A percentile compares a stretch with the other conserved stretches of the same genome.
phyloP scores from a whole-genome alignment of 2,797 vertebrate species.

The Brachyalestes nurse region DNA sequence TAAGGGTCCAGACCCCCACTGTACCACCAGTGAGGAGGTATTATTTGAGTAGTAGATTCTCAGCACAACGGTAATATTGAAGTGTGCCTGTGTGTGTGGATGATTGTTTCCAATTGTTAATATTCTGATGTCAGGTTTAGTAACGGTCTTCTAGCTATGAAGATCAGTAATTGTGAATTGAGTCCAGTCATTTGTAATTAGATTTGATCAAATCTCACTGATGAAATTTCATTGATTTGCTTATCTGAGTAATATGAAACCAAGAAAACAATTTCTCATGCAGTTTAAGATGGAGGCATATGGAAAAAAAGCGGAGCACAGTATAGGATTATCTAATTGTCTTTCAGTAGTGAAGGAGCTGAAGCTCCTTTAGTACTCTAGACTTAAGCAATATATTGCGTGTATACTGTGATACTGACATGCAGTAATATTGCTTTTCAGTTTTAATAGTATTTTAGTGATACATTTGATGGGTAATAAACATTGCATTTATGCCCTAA shows the following conservation, averaged over 20 bases:
- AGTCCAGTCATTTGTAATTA: neutral
- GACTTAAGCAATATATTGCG: too few relatives aligned
- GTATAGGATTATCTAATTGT: neutral
- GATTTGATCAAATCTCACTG: conserved; percentile 11
- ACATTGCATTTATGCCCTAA: too few relatives aligned
- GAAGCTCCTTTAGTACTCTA: neutral
- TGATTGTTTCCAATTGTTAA: neutral
- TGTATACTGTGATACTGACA: neutral
- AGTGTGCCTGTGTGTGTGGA: too few relatives aligned
- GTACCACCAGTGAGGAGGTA: neutral
- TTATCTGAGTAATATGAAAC: neutral
- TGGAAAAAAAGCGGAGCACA: neutral
- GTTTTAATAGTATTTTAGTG: too few relatives aligned
- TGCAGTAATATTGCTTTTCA: too few relatives aligned
- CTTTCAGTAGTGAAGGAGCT: neutral
- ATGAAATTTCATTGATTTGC: conserved; percentile 12
- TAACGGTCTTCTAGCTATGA: neutral
- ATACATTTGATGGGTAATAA: too few relatives aligned
- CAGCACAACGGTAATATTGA: too few relatives aligned
- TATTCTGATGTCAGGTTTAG: neutral
- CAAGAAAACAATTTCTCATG: neutral
- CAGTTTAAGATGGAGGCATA: neutral
- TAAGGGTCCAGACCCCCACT: too few relatives aligned
- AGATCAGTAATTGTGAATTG: neutral
- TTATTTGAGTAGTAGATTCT: neutral